Base-by-base conservation (phyloP, 2,888 invertebrate species). In the Hirtodrosophila histrioides region DNA sequence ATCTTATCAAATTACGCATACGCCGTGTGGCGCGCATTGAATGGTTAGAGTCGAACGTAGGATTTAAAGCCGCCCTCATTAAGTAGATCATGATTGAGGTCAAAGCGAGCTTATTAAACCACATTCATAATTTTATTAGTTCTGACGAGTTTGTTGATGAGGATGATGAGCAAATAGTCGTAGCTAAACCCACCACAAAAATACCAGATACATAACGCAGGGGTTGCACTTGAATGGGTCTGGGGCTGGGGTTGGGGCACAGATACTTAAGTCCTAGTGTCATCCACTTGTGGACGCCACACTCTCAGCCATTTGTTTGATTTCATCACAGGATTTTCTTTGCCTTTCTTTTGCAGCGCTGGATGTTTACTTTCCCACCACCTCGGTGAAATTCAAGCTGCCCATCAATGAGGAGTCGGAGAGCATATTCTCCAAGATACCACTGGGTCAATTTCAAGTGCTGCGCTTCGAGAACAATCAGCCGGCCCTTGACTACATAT, bases 361-460 rank as follows among this genome's bases (percentile, higher is more conserved):
- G 44, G 89, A 90, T 67, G 89, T 89, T 50, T 91, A 90, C 57
- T 91, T 92, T 72, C 92, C 91, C 50, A 81, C 90, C 74, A 86
- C 91, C 8, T 78, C 88, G 8, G 86, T 91, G 44, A 85, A 88
- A 78, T 69, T 91, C 54, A 90, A 89, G 69, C 81, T 91, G 60
- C 91, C 91, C 35, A 82, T 88, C 51, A 90, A 90, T 9, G 89
- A 91, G 72, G 89, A 91, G 50, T 88, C 90, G 39, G 88, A 90
- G 48, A 90, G 90, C 54, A 89, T 89, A 45, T 90, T 91, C 69
- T 89, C 89, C 3, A 91, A 91, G 77, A 89, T 89, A 53, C 91
- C 92, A 8, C 71, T 91, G 68, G 91, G 88, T 29, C 89, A 89
- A 62, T 91, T 92, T 78, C 89, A 90, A 83, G 89, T 91, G 24